Evolutionary conservation across 92 coral and sea anemone species (phyloP), one percentile per base, ranked within the genome.

Genomic region (Meandrina meandrites): DNA sequence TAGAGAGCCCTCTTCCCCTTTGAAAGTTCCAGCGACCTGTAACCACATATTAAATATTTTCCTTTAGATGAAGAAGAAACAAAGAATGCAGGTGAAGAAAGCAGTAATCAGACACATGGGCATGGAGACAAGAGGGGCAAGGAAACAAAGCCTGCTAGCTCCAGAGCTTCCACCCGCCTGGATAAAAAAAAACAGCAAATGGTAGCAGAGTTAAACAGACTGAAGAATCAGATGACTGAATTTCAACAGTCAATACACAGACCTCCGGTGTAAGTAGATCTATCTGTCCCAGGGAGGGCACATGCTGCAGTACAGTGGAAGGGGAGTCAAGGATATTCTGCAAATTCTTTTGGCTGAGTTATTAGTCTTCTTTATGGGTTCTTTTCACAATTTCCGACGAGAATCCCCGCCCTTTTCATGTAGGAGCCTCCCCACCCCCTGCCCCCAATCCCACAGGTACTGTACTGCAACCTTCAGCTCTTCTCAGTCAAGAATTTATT

Each of bases 181-280:
- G 99, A 93, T 68, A 97, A 93, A 69, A 94, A 86, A 80, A 88
- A 90, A 32, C 93, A 92, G 78, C 92, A 93, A 78, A 85, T 97
- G 91, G 50, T 97, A 24, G 98, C 98, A 34, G 97, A 97, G 79
- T 86, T 95, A 14, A 83, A 88, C 36, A 93, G 99, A 35, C 92
- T 96, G 79, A 97, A 80, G 86, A 89, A 81, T 69, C 95, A 95
- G 88, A 97, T 97, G 99, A 85, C 81, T 24, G 91, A 90, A 48
- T 83, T 91, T 35, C 90, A 79, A 66, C 92, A 74, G 74, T 83
- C 94, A 34, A 93, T 94, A 24, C 86, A 94, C 19, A 85, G 89
- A 47, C 99, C 99, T 27, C 90, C 86, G 50, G 91, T 93, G 99
- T 97, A 87, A 92, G 98, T 77, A 32, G 37, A 60, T 22, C 34